A percentile compares a stretch with the other conserved stretches of the same genome.
phyloP scores from a whole-genome alignment of 1,140 invertebrate species.

The Teleogryllus occipitalis region DNA sequence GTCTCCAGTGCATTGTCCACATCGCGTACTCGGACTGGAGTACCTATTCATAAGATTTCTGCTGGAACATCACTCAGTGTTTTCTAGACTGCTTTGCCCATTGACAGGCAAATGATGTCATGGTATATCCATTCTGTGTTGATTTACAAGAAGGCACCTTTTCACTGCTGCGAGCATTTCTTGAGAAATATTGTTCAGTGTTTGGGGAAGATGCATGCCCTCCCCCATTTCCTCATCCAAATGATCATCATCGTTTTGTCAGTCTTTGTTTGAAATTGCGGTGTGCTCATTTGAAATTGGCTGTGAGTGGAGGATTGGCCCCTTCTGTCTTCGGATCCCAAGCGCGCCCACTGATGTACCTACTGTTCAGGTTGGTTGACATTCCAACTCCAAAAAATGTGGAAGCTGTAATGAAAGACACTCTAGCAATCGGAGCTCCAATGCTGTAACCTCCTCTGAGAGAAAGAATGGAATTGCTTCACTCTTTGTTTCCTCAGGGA shows the following conservation, averaged over 20 bases:
- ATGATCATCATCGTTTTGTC: conserved; percentile 52
- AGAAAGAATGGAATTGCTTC: conserved; percentile 50
- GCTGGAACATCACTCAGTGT: conserved; percentile 61
- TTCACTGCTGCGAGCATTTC: conserved; percentile 44
- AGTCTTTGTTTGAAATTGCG: conserved; percentile 48
- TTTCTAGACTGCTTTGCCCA: conserved; percentile 54
- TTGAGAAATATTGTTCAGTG: conserved; percentile 48
- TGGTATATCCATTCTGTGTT: conserved; percentile 53
- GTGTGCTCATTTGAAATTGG: conserved; percentile 50
- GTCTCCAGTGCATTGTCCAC: conserved; percentile 50
- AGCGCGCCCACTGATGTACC: conserved; percentile 44
- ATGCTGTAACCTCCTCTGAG: conserved; percentile 50
- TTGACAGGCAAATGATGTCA: conserved; percentile 38
- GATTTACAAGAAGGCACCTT: conserved; percentile 56
- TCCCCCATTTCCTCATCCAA: conserved; percentile 37
- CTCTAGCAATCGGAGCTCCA: conserved; percentile 48
- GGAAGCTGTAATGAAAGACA: conserved; percentile 46
- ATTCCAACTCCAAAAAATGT: conserved; percentile 45
- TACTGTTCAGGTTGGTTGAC: conserved; percentile 52
- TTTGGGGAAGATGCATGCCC: conserved; percentile 39
- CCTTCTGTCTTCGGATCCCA: conserved; percentile 43
- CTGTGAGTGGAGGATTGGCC: conserved; percentile 41
- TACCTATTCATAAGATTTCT: conserved; percentile 53
- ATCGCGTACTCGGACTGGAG: conserved; percentile 51
- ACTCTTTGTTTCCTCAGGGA: conserved; percentile 48